These are phyloP conservation scores for Pomatostomus ruficeps DNA, from an alignment of 2,113 vertebrate species.

Conservation along the genomic window DNA sequence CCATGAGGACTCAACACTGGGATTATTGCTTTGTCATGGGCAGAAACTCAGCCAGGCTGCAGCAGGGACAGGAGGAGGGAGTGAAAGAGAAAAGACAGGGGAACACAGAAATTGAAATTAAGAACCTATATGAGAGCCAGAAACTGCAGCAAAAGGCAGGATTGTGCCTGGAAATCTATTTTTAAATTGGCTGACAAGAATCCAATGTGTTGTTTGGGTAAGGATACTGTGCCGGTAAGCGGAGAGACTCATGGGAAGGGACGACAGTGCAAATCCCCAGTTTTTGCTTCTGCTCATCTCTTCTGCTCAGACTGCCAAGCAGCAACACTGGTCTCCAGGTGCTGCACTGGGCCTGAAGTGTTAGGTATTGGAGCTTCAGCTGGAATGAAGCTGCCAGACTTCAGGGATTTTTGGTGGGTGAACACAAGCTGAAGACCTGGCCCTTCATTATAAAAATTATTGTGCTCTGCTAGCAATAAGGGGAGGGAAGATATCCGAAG, in stretches of 20 bases:
- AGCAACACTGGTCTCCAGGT: neutral
- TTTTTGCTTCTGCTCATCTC: neutral
- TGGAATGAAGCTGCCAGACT: neutral
- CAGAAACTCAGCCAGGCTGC: neutral
- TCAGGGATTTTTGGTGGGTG: neutral
- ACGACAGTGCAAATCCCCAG: neutral
- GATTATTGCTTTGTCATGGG: neutral
- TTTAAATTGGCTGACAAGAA: neutral
- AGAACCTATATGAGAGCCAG: neutral
- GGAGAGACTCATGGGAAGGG: neutral
- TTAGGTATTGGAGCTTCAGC: neutral
- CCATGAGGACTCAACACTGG: fast-evolving
- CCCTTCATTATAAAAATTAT: neutral
- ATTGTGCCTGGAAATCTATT: neutral
- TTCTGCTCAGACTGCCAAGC: neutral
- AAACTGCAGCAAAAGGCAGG: neutral
- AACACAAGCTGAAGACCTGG: neutral
- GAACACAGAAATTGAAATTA: neutral
- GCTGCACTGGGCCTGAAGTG: neutral
- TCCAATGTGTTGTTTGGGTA: neutral
- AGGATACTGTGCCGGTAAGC: neutral
- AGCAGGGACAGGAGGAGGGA: neutral
- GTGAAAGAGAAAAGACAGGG: fast-evolving
- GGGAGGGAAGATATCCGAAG: neutral
- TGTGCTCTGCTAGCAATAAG: neutral